Percentiles rank a stretch among this genome's conserved stretches.
Evolutionary conservation across 2,888 invertebrate genomes (phyloP).

Genomic region (Elysia crispata): DNA sequence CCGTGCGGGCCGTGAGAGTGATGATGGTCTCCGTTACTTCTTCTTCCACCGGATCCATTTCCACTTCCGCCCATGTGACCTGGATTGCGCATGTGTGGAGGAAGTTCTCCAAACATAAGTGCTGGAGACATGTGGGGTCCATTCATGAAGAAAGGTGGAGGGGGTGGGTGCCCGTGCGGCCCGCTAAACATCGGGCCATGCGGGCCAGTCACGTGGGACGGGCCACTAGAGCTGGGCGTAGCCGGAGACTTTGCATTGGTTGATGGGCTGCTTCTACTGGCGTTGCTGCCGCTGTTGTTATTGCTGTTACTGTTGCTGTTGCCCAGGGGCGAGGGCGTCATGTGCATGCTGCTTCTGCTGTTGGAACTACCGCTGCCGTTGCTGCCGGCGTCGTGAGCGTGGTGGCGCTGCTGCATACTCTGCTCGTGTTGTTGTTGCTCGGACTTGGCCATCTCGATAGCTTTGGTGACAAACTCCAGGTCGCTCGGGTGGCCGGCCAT

Average conservation of each 20-base stretch:
- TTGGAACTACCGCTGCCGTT: not conserved
- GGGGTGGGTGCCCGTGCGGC: constrained; percentile 28
- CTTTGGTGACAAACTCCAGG: constrained; percentile 51
- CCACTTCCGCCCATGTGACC: constrained; percentile 48
- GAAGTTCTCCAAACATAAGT: constrained; percentile 43
- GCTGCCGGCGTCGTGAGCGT: constrained; percentile 18
- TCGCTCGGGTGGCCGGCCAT: constrained; percentile 5
- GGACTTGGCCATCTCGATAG: constrained; percentile 52
- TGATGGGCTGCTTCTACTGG: constrained; percentile 56
- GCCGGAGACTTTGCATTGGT: constrained; percentile 35
- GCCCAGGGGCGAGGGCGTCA: constrained; percentile 37
- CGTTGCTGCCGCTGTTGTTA: constrained; percentile 22
- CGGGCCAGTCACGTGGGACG: constrained; percentile 37
- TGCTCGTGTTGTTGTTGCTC: constrained; percentile 32
- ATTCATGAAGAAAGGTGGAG: constrained; percentile 51
- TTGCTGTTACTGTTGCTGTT: constrained; percentile 23
- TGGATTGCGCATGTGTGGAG: constrained; percentile 47
- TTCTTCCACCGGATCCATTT: no score
- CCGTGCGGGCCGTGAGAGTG: constrained; percentile 53
- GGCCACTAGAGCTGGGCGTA: constrained; percentile 29
- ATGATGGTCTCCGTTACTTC: constrained; percentile 13
- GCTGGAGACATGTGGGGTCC: constrained; percentile 48
- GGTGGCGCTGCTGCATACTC: constrained; percentile 32
- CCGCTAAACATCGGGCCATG: constrained; percentile 44
- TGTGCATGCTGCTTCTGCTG: not conserved